A percentile compares a stretch with the other conserved stretches of the same genome.
Evolutionary conservation across 2,797 vertebrate species (phyloP).

Genomic region (Momotus momota): DNA sequence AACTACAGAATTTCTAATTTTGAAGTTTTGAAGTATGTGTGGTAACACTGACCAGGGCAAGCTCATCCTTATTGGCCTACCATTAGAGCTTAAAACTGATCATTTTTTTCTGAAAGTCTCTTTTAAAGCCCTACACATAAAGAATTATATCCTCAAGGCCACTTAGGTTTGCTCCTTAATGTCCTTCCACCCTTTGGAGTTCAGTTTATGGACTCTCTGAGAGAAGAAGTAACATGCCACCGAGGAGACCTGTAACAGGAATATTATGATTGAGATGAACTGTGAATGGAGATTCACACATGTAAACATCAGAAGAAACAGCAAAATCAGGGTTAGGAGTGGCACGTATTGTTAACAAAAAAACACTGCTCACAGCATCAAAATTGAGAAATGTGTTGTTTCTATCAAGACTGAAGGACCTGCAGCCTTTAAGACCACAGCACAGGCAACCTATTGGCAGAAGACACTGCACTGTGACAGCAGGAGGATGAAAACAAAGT

Average conservation of each 20-base stretch:
- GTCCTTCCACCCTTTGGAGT: neutral
- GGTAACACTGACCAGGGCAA: neutral
- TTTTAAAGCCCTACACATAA: neutral
- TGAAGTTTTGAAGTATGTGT: neutral
- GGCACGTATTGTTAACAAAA: neutral
- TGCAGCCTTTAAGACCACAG: neutral
- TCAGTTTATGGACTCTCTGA: neutral
- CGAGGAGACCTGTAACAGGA: neutral
- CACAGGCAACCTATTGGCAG: neutral
- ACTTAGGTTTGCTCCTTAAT: neutral
- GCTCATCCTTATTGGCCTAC: neutral
- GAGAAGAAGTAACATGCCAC: neutral
- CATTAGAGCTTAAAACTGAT: neutral
- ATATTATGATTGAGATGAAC: neutral
- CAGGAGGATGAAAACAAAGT: neutral
- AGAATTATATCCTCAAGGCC: neutral
- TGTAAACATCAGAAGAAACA: neutral
- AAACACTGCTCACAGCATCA: neutral
- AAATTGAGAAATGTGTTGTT: neutral
- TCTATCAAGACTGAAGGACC: neutral
- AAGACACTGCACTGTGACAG: neutral
- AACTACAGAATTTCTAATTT: neutral
- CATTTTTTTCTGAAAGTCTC: neutral
- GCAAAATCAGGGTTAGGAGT: neutral
- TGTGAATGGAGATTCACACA: neutral